phyloP scores from a whole-genome alignment of 2,797 vertebrate species.

The Ispidina picta region DNA sequence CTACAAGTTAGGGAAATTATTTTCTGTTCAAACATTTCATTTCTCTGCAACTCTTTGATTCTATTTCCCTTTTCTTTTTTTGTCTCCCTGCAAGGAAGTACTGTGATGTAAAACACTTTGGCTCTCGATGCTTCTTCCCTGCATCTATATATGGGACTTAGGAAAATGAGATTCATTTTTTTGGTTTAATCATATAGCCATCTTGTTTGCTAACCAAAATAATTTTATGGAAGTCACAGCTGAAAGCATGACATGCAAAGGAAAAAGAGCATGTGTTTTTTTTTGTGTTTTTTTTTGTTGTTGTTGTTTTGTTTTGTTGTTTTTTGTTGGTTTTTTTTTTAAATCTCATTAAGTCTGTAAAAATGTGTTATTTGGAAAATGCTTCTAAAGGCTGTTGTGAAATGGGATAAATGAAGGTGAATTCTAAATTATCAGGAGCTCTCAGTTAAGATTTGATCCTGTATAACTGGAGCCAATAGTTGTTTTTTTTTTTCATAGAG shows the following conservation, averaged over 20 bases:
- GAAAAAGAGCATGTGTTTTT: not conserved
- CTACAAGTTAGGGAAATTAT: slow-evolving; percentile 73
- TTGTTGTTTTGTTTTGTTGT: too few relatives aligned
- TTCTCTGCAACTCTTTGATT: slow-evolving; percentile 63
- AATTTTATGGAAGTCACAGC: slow-evolving; percentile 30
- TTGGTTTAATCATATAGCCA: slow-evolving; percentile 40
- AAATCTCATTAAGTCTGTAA: slow-evolving; percentile 16
- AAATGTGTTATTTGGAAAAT: slow-evolving; percentile 12
- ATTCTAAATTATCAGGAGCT: not conserved
- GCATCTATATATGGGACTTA: not conserved
- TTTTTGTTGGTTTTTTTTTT: too few relatives aligned
- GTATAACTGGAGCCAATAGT: not conserved
- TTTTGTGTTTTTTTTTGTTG: not conserved
- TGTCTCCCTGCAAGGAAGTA: not conserved
- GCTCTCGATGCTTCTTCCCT: not conserved
- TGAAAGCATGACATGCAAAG: slow-evolving; percentile 6
- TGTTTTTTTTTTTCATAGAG: not conserved
- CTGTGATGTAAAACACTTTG: slow-evolving; percentile 10
- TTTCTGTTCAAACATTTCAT: slow-evolving; percentile 78
- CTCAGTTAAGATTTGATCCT: not conserved
- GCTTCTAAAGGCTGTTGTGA: not conserved
- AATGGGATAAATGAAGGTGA: not conserved
- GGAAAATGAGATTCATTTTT: slow-evolving; percentile 11
- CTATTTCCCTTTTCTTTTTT: slow-evolving; percentile 4
- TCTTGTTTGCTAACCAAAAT: slow-evolving; percentile 57